A percentile compares a stretch with the other conserved stretches of the same genome.
phyloP scores from a whole-genome alignment of 2,113 vertebrate genomes.

The Macrotus californicus region DNA sequence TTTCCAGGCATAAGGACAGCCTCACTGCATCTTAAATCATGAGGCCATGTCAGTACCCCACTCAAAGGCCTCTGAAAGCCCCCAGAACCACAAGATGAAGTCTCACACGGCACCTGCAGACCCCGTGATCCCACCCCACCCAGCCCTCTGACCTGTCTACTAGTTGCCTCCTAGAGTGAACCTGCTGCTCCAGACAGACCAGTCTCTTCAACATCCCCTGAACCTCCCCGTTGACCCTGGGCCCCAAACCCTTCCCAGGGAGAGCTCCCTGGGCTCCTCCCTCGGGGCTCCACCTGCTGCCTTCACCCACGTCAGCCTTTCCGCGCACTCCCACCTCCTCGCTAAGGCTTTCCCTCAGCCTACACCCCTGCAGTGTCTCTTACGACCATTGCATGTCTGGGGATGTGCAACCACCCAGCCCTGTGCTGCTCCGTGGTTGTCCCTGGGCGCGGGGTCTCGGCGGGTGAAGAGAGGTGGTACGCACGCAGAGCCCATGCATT shows the following conservation, averaged over 20 bases:
- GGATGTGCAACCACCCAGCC: background rate
- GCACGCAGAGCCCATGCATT: background rate
- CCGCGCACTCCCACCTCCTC: background rate
- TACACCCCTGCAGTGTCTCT: fast-evolving
- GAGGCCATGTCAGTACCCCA: background rate
- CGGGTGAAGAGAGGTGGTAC: background rate
- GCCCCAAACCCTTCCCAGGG: background rate
- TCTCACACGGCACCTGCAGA: background rate
- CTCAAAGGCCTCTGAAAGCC: background rate
- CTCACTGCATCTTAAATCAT: background rate
- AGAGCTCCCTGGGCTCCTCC: background rate
- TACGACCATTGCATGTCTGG: fast-evolving
- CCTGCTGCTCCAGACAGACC: background rate
- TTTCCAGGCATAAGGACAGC: background rate
- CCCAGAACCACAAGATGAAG: background rate
- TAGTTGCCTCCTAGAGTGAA: background rate
- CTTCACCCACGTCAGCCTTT: too few relatives aligned
- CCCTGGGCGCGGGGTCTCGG: background rate
- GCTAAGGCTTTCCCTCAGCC: background rate
- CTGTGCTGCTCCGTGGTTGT: background rate
- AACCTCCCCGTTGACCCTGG: background rate
- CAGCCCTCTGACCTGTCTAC: background rate
- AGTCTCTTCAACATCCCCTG: background rate
- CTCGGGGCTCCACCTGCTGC: background rate
- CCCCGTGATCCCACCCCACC: background rate